Percentiles rank a stretch among this genome's conserved stretches.
Evolutionary conservation across 1,140 invertebrate species (phyloP).

Genomic region (Campodea augens): DNA sequence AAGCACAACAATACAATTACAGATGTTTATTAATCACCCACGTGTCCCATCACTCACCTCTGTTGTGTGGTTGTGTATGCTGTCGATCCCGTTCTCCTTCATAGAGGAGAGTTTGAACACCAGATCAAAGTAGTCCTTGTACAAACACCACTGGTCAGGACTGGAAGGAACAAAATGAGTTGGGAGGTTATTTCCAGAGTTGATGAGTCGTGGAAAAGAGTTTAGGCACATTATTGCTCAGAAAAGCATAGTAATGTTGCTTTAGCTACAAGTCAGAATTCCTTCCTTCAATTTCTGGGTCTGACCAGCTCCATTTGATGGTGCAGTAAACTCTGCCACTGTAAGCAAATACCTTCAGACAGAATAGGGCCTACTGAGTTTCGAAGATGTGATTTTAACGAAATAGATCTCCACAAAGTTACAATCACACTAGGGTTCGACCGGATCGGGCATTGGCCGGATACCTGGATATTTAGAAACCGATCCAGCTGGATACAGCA

Average conservation of each 20-base stretch:
- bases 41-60: background rate
- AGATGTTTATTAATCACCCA: background rate
- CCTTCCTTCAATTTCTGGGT: background rate
- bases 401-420: too few species aligned
- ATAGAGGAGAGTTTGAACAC: slow-evolving; percentile 31
- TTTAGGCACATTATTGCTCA: background rate
- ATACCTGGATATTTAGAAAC: too few species aligned
- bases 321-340: too few species aligned
- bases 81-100: background rate
- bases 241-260: background rate
- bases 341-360: too few species aligned
- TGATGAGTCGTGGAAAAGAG: background rate
- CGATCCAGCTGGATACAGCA: too few species aligned
- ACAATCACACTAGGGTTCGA: too few species aligned
- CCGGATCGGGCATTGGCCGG: too few species aligned
- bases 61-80: background rate
- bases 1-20: background rate
- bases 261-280: background rate
- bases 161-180: slow-evolving; percentile 22
- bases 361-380: too few species aligned
- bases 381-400: too few species aligned
- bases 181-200: background rate
- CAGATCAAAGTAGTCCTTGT: slow-evolving; percentile 46
- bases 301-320: background rate
- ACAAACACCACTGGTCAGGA: slow-evolving; percentile 54